phyloP scores from a whole-genome alignment of 35 echinoderm and acorn worm species.

The Ptychodera flava region DNA sequence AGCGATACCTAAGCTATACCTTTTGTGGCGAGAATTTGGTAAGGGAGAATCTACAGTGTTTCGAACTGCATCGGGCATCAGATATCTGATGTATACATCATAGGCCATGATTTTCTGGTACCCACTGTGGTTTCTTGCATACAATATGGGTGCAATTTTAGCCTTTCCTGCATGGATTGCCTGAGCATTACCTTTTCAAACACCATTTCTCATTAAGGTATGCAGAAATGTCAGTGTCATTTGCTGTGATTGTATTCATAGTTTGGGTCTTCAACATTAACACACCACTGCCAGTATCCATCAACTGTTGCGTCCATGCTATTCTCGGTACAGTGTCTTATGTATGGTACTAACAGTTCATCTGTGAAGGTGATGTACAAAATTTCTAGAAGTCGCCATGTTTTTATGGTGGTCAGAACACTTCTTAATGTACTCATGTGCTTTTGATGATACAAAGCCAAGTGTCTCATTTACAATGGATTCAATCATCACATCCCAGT shows the following conservation, averaged over 20 bases:
- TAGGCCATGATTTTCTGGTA: conserved; percentile 13
- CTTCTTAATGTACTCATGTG: background rate
- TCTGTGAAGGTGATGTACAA: conserved; percentile 17
- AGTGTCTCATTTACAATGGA: background rate
- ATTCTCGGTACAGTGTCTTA: no score
- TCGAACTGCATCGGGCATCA: background rate
- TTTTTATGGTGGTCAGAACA: conserved; percentile 12
- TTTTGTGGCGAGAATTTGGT: no score
- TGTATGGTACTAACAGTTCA: no score
- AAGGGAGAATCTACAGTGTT: background rate
- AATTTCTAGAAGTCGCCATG: conserved; percentile 20
- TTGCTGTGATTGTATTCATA: conserved; percentile 10
- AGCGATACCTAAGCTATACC: no score
- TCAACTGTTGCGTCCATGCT: no score
- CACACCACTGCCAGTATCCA: conserved; percentile 25
- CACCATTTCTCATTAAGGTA: conserved; percentile 14
- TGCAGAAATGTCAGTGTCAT: conserved; percentile 25
- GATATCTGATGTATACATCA: background rate
- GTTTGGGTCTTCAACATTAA: background rate
- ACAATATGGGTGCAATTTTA: conserved; percentile 1
- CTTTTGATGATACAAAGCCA: conserved; percentile 9
- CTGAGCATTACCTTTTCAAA: background rate
- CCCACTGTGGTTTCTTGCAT: background rate
- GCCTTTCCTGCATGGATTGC: background rate
- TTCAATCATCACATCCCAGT: conserved; percentile 16